A percentile compares a stretch with the other conserved stretches of the same genome.
Evolutionary conservation across 2,888 invertebrate genomes (phyloP).

Genomic region (Drosophila mayaguana): DNA sequence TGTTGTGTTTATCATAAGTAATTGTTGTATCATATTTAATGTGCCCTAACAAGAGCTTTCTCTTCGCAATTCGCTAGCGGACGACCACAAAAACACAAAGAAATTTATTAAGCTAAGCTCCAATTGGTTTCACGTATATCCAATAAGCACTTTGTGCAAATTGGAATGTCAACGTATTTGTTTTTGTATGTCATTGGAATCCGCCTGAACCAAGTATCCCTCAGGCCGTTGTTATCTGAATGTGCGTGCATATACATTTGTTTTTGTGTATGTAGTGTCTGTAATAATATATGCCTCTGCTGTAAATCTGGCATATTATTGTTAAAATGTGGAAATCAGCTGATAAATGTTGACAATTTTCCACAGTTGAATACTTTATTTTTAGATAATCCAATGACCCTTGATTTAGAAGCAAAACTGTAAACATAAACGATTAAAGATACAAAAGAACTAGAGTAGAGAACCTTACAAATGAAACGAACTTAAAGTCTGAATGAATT

Average conservation of each 20-base stretch:
- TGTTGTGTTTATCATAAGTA: conserved; percentile 44
- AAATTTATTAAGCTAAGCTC: conserved; percentile 37
- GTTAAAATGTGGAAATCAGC: conserved; percentile 38
- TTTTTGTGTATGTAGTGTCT: conserved; percentile 39
- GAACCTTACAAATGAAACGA: conserved; percentile 76
- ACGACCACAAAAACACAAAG: conserved; percentile 23
- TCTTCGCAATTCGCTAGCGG: conserved; percentile 49
- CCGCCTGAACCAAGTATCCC: conserved; percentile 47
- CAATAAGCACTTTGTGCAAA: conserved; percentile 13
- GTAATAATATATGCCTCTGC: conserved; percentile 34
- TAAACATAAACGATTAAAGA: conserved; percentile 17
- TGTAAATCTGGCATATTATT: conserved; percentile 40
- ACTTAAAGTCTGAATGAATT: conserved; percentile 79
- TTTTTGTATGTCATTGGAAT: conserved; percentile 35
- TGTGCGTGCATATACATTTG: conserved; percentile 17
- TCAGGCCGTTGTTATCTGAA: conserved; percentile 67
- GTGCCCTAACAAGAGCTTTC: conserved; percentile 41
- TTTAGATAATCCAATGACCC: conserved; percentile 47
- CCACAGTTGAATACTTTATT: conserved; percentile 45
- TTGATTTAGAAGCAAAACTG: conserved; percentile 29
- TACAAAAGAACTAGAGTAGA: conserved; percentile 29
- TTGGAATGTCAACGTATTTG: conserved; percentile 13
- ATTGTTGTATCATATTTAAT: conserved; percentile 11
- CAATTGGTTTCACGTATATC: conserved; percentile 60
- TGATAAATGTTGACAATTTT: conserved; percentile 38